Evolutionary conservation across 2,797 vertebrate genomes (phyloP).

Genomic region (Neoniphon sammara): DNA sequence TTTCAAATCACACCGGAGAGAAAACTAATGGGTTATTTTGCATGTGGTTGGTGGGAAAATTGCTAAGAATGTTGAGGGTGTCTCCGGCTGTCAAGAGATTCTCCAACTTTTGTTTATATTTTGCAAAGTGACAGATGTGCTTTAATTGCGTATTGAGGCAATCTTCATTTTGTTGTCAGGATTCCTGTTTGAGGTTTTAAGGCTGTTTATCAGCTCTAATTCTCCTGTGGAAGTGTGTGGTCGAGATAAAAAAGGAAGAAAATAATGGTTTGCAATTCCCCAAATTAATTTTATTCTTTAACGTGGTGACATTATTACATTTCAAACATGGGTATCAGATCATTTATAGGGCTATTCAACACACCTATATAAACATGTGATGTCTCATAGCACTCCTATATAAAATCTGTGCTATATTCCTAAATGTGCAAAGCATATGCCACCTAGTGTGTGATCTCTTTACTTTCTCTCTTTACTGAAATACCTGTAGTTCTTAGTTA

Average conservation of each 20-base stretch:
- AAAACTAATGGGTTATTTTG: slow-evolving; percentile 31
- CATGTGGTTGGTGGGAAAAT: slow-evolving; percentile 6
- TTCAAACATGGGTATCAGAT: neutral
- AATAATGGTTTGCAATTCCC: neutral
- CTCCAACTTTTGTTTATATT: slow-evolving; percentile 40
- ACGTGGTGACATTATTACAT: neutral
- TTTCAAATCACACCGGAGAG: slow-evolving; percentile 5
- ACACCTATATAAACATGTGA: too few species aligned
- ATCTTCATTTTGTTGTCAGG: slow-evolving; percentile 21
- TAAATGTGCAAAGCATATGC: too few species aligned
- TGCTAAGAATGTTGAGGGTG: slow-evolving; percentile 21
- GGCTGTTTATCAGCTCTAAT: neutral
- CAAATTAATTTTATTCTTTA: slow-evolving; percentile 2
- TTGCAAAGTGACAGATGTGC: slow-evolving; percentile 28
- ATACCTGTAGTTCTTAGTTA: too few species aligned
- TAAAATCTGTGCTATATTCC: neutral
- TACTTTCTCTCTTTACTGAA: too few species aligned
- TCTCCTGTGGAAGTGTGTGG: neutral
- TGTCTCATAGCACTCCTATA: neutral
- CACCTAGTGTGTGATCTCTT: too few species aligned
- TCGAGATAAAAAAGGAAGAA: neutral
- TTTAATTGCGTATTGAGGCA: slow-evolving; percentile 37
- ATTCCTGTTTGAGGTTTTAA: slow-evolving; percentile 18
- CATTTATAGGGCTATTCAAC: too few species aligned
- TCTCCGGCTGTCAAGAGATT: slow-evolving; percentile 31